Evolutionary conservation across 2,888 invertebrate species (phyloP), one percentile per base, ranked within the genome.

Genomic region (Cephus sareptanus): DNA sequence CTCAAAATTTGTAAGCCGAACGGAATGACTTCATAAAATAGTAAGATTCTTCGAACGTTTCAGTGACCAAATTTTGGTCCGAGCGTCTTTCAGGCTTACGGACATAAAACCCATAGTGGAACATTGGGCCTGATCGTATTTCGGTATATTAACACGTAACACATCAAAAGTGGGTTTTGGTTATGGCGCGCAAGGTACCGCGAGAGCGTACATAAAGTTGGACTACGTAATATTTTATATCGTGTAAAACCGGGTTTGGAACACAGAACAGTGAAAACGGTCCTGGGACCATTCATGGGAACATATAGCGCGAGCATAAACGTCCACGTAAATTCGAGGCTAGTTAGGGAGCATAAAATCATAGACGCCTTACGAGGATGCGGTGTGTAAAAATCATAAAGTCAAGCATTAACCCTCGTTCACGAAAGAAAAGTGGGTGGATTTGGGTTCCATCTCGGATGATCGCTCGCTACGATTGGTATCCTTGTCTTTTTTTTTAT

Each of bases 131-230:
- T 80, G 77, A 76, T 74, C 76, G 69, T 79, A 80, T 77, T 82
- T 80, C 79, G 77, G 85, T 85, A 84, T 89, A 90, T 90, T 89
- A 89, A 90, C 89, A 90, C 88, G 86, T 89, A 89, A 89, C 89
- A 87, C 85, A 89, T 89, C 88, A 88, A 85, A 85, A 82, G 71
- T 30, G 31, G 13, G 12, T 31, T 71, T 71, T 56, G 56, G 56
- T 56, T 40, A 56, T 56, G 56, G 56, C 56, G 34, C 81, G 79
- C 81, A 81, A 81, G 81, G 79, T 77, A 77, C 78, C 75, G 81
- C 81, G 77, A 74, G 79, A 40, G 78, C 78, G 73, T 76, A 76
- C 81, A 73, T 71, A 78, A 79, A 74, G 80, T 75, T 83, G 77
- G 79, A 78, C 79, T 78, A 79, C 80, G 75, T 75, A 78, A 78